These are phyloP conservation scores for Sclerurus mexicanus DNA, from an alignment of 2,113 vertebrate species.

Conservation along the genomic window DNA sequence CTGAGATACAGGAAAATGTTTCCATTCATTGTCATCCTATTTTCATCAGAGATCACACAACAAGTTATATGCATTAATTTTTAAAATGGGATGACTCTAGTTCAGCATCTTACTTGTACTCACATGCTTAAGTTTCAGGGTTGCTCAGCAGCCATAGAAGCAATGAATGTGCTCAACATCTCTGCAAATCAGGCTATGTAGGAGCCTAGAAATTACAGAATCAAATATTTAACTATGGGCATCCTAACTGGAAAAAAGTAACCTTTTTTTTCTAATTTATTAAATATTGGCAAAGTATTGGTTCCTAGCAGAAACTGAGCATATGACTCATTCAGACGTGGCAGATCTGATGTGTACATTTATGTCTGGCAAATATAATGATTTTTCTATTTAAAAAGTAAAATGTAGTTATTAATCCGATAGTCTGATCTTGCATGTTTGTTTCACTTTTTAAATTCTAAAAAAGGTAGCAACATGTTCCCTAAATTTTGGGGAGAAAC, in stretches of 20 bases:
- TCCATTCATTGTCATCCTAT: background rate
- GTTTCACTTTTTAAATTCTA: background rate
- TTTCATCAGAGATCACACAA: background rate
- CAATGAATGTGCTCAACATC: background rate
- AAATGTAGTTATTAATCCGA: background rate
- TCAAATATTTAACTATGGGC: background rate
- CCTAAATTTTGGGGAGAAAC: background rate
- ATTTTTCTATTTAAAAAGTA: background rate
- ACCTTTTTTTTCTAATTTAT: background rate
- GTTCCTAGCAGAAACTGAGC: background rate
- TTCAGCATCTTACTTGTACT: background rate
- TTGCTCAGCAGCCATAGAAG: background rate
- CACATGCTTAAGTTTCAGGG: background rate
- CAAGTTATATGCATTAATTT: background rate
- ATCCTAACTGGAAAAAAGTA: background rate
- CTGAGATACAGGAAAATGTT: background rate
- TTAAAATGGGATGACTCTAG: background rate
- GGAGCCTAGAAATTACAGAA: background rate
- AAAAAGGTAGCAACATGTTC: background rate
- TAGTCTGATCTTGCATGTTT: background rate
- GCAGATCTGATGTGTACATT: background rate
- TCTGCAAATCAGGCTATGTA: background rate
- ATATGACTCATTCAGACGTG: background rate
- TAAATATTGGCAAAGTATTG: background rate
- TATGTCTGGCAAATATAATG: background rate